Conservation (phyloP, 2,113 vertebrate genomes). For the Eira barbara region DNA sequence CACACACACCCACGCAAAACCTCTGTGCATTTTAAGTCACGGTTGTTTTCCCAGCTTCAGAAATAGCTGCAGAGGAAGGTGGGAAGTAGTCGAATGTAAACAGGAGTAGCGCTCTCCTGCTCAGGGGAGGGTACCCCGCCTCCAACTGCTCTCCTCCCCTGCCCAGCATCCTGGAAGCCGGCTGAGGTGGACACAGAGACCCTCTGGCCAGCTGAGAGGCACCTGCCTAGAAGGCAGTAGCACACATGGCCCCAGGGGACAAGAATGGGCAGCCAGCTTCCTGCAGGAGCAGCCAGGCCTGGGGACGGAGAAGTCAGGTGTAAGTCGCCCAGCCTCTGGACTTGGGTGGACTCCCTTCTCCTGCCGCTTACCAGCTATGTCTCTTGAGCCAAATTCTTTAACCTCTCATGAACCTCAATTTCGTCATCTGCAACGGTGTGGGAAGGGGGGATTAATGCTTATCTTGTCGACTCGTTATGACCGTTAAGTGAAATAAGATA, state of each 20-base stretch:
- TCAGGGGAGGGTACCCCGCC: background rate
- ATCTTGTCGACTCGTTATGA: background rate
- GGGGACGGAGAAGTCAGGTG: background rate
- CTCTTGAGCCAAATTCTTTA: background rate
- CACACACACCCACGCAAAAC: constrained; percentile 45
- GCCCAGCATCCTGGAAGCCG: background rate
- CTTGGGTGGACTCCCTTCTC: background rate
- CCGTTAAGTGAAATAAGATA: background rate
- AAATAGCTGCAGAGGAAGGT: constrained; percentile 58
- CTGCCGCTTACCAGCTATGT: background rate
- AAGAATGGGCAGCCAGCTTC: background rate
- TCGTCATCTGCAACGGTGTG: background rate
- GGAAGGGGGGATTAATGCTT: background rate
- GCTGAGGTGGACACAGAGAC: background rate
- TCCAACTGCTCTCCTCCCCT: background rate
- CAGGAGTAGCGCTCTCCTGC: background rate
- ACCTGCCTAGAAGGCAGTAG: background rate
- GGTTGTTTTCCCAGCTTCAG: constrained; percentile 63
- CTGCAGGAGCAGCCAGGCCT: background rate
- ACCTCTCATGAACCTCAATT: background rate
- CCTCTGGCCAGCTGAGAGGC: background rate
- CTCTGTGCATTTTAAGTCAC: constrained; percentile 59
- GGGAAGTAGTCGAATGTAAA: constrained; percentile 19
- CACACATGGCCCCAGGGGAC: background rate
- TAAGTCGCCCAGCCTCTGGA: too few relatives aligned